Evolutionary conservation across 2,113 vertebrate genomes (phyloP).

Genomic region (Malaclemys terrapin): DNA sequence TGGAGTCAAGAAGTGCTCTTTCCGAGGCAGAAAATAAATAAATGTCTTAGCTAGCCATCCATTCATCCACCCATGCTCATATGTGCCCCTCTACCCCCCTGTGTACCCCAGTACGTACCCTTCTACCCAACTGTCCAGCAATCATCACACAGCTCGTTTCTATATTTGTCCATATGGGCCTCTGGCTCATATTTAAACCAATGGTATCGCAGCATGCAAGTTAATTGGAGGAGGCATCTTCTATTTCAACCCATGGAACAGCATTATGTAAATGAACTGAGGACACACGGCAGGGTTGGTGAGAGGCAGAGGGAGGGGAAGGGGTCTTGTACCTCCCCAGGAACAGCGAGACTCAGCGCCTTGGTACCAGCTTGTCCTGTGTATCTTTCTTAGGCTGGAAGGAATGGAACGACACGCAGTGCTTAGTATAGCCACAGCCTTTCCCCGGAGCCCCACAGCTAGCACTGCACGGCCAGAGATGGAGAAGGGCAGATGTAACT

Average conservation of each 20-base stretch:
- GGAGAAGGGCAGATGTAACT: neutral
- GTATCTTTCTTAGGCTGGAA: neutral
- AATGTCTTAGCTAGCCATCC: neutral
- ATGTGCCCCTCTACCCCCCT: neutral
- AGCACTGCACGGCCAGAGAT: neutral
- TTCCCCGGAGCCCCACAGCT: rapidly evolving
- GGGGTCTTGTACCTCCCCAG: neutral
- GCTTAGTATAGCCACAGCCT: neutral
- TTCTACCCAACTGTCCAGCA: neutral
- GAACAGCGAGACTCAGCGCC: neutral
- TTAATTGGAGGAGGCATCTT: neutral
- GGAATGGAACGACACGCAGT: rapidly evolving
- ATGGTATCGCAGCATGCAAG: neutral
- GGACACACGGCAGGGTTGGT: neutral
- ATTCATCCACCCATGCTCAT: neutral
- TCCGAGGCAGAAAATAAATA: neutral
- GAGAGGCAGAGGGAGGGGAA: rapidly evolving
- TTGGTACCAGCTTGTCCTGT: neutral
- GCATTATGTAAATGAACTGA: neutral
- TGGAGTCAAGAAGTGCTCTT: neutral
- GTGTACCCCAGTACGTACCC: neutral
- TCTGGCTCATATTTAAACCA: neutral
- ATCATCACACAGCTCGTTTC: neutral
- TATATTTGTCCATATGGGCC: neutral
- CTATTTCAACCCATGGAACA: neutral